These are phyloP conservation scores for Lasioglossum leucozonium DNA, from an alignment of 2,888 invertebrate species.

Conservation along the genomic window DNA sequence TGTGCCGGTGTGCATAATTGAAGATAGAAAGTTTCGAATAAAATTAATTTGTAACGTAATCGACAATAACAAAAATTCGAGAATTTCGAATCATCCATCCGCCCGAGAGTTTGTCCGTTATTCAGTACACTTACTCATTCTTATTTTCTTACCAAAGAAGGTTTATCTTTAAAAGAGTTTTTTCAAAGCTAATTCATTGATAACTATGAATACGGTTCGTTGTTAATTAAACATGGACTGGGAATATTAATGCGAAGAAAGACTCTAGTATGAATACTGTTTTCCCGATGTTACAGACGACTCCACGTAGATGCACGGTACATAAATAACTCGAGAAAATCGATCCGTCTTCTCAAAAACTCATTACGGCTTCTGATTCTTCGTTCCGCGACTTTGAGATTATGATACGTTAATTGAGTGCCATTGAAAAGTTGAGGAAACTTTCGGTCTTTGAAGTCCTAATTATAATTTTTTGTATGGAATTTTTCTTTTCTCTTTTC, in stretches of 20 bases:
- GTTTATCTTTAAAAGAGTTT: too few relatives aligned
- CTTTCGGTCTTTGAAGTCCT: conserved; percentile 6
- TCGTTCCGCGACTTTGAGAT: not conserved
- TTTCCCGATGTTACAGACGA: not conserved
- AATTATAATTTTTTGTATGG: conserved; percentile 12
- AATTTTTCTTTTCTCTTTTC: not conserved
- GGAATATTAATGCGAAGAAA: not conserved
- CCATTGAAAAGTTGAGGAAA: not conserved
- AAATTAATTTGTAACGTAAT: not conserved
- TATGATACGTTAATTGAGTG: conserved; percentile 25
- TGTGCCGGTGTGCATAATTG: not conserved
- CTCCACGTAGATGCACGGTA: not conserved
- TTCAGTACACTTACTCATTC: too few relatives aligned
- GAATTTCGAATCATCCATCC: not conserved
- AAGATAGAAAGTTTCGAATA: not conserved
- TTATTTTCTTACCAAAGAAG: not conserved
- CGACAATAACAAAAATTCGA: not conserved
- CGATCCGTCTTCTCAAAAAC: not conserved
- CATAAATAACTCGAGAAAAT: not conserved
- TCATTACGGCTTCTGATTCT: conserved; percentile 19
- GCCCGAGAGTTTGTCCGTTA: not conserved
- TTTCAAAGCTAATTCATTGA: too few relatives aligned
- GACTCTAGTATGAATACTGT: not conserved
- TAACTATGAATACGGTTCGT: not conserved
- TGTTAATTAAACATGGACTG: not conserved